Evolutionary conservation across 2,888 invertebrate genomes (phyloP).

Genomic region (Athalia cordata): DNA sequence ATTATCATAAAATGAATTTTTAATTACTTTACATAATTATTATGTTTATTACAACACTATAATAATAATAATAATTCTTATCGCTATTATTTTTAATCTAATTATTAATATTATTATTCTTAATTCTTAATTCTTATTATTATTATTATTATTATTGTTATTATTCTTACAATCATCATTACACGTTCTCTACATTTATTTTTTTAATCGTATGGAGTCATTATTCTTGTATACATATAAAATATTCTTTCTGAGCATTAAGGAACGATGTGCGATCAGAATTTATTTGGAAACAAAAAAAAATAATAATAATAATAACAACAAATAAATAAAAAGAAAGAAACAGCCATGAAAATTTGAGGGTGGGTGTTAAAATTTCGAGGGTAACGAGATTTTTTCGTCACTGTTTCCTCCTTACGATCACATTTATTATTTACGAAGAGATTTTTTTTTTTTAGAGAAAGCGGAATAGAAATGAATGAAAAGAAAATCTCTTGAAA

Average conservation of each 20-base stretch:
- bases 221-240: conserved; percentile 24
- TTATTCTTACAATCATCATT: conserved; percentile 46
- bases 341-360: too few species aligned
- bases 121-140: conserved; percentile 43
- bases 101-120: conserved; percentile 45
- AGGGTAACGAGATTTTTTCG: too few species aligned
- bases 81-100: conserved; percentile 42
- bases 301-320: too few species aligned
- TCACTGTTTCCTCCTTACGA: too few species aligned
- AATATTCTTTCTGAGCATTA: conserved; percentile 18
- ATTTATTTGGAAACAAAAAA: too few species aligned
- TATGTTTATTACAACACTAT: conserved; percentile 58
- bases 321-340: too few species aligned
- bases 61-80: conserved; percentile 39
- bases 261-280: conserved; percentile 8
- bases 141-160: conserved; percentile 46
- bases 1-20: conserved; percentile 62
- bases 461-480: too few species aligned
- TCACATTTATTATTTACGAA: too few species aligned
- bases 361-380: too few species aligned
- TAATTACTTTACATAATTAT: conserved; percentile 61
- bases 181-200: conserved; percentile 31
- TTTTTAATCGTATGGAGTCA: conserved; percentile 33
- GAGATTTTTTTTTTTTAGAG: too few species aligned
- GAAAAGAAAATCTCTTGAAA: too few species aligned